Conservation (phyloP, 1,140 invertebrate genomes). For the Adoxophyes honmai region DNA sequence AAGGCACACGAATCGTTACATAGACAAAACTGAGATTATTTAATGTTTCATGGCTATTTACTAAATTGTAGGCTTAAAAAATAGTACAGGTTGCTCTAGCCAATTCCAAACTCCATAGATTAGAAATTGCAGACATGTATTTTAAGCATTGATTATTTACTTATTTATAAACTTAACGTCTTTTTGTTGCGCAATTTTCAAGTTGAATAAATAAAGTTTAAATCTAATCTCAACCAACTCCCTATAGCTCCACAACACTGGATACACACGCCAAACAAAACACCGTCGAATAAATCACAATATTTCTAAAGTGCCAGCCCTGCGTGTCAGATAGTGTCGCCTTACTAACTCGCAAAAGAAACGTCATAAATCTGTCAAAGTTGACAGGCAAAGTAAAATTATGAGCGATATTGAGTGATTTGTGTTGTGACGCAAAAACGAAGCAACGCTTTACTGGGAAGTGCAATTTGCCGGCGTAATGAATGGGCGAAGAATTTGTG, state of each 20-base stretch:
- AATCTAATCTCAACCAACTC: no score
- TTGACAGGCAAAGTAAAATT: slow-evolving; percentile 26
- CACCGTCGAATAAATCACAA: neutral
- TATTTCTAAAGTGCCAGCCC: slow-evolving; percentile 12
- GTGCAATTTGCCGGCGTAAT: slow-evolving; percentile 2
- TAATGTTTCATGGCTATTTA: no score
- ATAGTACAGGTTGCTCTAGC: no score
- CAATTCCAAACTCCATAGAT: no score
- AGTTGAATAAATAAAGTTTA: no score
- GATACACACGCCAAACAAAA: neutral
- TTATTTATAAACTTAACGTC: no score
- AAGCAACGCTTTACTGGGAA: slow-evolving; percentile 13
- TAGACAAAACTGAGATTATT: no score
- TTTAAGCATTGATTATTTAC: no score
- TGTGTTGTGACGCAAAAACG: slow-evolving; percentile 16
- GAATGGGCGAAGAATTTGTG: slow-evolving; percentile 1
- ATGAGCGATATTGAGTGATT: slow-evolving; percentile 35
- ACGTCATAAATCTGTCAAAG: slow-evolving; percentile 42
- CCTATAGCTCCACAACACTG: neutral
- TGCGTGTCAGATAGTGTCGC: slow-evolving; percentile 13
- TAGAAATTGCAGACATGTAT: no score
- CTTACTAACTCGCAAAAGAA: slow-evolving; percentile 30
- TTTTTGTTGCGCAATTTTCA: no score
- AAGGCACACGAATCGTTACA: no score
- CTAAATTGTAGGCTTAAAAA: no score